A percentile compares a stretch with the other conserved stretches of the same genome.
phyloP scores from a whole-genome alignment of 2,797 vertebrate species.

The Smutsia temminckii region DNA sequence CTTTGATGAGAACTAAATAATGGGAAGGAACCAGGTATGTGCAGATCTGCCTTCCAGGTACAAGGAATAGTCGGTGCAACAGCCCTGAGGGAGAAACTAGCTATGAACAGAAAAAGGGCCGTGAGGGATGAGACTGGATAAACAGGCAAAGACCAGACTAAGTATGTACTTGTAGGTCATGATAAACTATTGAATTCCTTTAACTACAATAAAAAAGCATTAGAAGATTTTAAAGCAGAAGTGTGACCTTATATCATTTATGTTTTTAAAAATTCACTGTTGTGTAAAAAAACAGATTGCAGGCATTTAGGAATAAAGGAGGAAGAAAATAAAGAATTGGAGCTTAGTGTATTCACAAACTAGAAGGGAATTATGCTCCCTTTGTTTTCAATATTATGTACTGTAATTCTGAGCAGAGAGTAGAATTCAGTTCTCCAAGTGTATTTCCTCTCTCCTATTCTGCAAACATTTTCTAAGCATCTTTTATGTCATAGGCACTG shows the following conservation, averaged over 20 bases:
- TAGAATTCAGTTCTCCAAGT: not conserved
- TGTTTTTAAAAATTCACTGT: not conserved
- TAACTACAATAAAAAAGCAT: not conserved
- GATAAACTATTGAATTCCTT: not conserved
- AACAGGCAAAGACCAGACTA: not conserved
- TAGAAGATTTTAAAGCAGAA: not conserved
- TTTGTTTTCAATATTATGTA: not conserved
- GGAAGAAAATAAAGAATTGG: not conserved
- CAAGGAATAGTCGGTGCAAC: not conserved
- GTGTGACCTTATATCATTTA: not conserved
- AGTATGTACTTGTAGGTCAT: not conserved
- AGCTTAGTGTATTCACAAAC: not conserved
- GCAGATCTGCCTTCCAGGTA: not conserved
- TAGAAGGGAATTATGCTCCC: not conserved
- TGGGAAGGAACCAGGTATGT: not conserved
- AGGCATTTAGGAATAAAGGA: not conserved
- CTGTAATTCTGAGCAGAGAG: not conserved
- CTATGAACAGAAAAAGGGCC: not conserved
- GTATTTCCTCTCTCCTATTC: not conserved
- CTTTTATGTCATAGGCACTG: not conserved
- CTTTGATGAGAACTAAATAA: not conserved
- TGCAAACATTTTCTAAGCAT: not conserved
- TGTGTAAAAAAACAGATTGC: not conserved
- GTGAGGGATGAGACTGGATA: not conserved
- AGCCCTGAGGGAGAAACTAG: not conserved